phyloP scores from a whole-genome alignment of 1,140 invertebrate genomes.

The Penaeus vannamei region DNA sequence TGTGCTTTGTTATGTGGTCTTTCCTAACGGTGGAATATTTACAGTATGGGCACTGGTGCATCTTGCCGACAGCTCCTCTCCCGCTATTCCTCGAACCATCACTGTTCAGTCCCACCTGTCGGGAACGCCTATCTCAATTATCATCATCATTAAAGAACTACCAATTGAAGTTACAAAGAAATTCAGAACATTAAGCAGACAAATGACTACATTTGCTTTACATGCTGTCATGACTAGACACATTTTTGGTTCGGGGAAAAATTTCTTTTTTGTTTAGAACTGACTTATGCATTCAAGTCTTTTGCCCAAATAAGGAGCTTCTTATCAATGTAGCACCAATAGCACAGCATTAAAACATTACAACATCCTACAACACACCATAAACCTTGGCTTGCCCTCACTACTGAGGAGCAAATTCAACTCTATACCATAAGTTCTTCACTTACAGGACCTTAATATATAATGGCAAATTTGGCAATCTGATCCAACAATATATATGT shows the following conservation, averaged over 20 bases:
- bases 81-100: conserved; percentile 59
- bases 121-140: conserved; percentile 63
- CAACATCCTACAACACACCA: too few species aligned
- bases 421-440: too few species aligned
- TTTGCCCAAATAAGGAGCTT: too few species aligned
- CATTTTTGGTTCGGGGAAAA: background rate
- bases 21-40: conserved; percentile 63
- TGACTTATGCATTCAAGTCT: too few species aligned
- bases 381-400: too few species aligned
- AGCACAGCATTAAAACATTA: too few species aligned
- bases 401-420: too few species aligned
- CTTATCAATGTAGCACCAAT: too few species aligned
- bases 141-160: conserved; percentile 42
- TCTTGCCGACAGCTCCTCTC: conserved; percentile 62
- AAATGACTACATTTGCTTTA: conserved; percentile 10
- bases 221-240: conserved; percentile 20
- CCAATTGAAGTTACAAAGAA: background rate
- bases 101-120: conserved; percentile 63
- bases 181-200: background rate
- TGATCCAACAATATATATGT: too few species aligned
- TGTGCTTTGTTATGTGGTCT: conserved; percentile 64
- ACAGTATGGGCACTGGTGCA: conserved; percentile 64
- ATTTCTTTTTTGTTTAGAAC: too few species aligned
- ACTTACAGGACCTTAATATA: too few species aligned
- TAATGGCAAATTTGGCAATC: too few species aligned